phyloP scores from a whole-genome alignment of 2,113 vertebrate genomes.

The Xenopus tropicalis region DNA sequence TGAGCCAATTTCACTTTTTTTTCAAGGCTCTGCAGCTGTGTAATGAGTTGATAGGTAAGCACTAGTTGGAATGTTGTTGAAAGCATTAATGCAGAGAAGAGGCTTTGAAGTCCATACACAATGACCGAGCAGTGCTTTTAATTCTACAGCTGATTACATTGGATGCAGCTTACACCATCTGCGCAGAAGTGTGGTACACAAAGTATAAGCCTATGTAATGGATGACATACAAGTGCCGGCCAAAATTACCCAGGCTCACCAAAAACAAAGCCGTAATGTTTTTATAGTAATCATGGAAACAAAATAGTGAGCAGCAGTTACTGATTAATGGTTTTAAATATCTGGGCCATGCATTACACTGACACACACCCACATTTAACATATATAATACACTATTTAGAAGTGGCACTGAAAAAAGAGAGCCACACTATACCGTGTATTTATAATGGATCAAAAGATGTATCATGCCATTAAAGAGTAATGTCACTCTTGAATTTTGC shows the following conservation, averaged over 20 bases:
- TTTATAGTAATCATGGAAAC: conserved; percentile 32
- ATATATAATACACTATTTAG: too few relatives aligned
- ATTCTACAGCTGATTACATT: conserved; percentile 33
- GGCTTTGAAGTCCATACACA: conserved; percentile 34
- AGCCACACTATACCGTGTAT: too few relatives aligned
- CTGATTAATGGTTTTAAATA: conserved; percentile 47
- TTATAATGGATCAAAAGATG: too few relatives aligned
- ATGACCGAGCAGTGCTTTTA: conserved; percentile 19
- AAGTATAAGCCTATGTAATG: conserved; percentile 18
- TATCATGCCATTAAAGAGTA: too few relatives aligned
- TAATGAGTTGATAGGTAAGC: conserved; percentile 25
- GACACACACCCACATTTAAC: conserved; percentile 8
- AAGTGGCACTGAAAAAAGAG: too few relatives aligned
- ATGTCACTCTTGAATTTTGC: too few relatives aligned
- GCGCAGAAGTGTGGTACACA: conserved; percentile 22
- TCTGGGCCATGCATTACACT: conserved; percentile 45
- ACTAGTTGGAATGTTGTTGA: conserved; percentile 17
- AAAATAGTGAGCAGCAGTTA: conserved; percentile 11
- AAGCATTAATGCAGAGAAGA: neutral
- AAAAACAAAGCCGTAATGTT: conserved; percentile 33
- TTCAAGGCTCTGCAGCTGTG: neutral
- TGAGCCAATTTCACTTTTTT: too few relatives aligned
- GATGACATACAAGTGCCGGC: conserved; percentile 29
- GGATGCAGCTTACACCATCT: conserved; percentile 21
- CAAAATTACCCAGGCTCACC: conserved; percentile 21